Evolutionary conservation across 2,797 vertebrate genomes (phyloP).

Genomic region (Phrynocephalus forsythii): DNA sequence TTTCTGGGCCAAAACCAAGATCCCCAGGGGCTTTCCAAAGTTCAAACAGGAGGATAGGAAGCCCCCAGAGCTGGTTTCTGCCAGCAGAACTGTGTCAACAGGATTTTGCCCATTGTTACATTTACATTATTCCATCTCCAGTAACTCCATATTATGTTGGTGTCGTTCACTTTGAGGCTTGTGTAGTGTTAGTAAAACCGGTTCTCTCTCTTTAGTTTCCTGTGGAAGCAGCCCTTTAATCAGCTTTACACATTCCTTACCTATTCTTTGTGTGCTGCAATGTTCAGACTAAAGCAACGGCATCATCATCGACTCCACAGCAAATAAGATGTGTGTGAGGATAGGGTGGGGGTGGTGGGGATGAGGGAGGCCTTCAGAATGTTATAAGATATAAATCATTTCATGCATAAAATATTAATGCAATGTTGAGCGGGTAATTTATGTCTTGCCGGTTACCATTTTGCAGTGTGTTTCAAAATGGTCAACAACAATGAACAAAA

Average conservation of each 20-base stretch:
- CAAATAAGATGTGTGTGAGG: not conserved
- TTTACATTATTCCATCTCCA: no score
- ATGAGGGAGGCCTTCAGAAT: not conserved
- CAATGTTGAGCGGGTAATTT: slow-evolving; percentile 13
- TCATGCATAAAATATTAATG: slow-evolving; percentile 36
- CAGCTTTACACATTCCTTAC: not conserved
- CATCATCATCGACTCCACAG: not conserved
- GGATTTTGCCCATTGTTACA: not conserved
- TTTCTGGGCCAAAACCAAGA: no score
- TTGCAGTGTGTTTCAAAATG: slow-evolving; percentile 38
- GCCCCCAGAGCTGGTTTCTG: no score
- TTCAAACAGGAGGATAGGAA: no score
- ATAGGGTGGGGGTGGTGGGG: no score
- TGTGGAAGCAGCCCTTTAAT: not conserved
- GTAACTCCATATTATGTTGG: no score
- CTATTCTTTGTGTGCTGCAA: not conserved
- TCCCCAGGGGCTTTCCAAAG: no score
- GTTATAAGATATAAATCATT: slow-evolving; percentile 13
- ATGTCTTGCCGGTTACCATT: slow-evolving; percentile 38
- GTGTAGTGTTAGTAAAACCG: not conserved
- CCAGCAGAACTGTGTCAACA: no score
- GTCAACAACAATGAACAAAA: slow-evolving; percentile 26
- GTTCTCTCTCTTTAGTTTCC: no score
- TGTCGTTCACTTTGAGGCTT: no score
- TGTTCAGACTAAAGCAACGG: not conserved